Evolutionary conservation across 2,888 invertebrate species (phyloP).

Genomic region (Drosophila kokeensis): DNA sequence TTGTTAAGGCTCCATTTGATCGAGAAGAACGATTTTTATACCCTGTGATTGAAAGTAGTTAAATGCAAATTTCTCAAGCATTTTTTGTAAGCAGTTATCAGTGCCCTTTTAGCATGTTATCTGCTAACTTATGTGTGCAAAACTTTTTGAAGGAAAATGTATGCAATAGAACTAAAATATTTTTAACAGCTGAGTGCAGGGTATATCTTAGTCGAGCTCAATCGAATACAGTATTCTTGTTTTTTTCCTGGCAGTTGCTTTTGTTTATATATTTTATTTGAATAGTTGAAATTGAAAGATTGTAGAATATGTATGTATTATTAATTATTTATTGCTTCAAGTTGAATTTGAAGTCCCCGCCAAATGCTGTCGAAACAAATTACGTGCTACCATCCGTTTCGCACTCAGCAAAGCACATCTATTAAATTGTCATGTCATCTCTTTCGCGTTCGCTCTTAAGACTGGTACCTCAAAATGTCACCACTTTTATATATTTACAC

Average conservation of each 20-base stretch:
- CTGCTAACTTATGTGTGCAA: neutral
- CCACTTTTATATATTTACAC: constrained; percentile 14
- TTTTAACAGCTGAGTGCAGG: neutral
- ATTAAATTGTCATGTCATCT: neutral
- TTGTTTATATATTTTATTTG: neutral
- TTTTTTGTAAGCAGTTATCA: neutral
- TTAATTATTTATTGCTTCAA: neutral
- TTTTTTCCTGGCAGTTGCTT: neutral
- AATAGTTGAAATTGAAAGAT: neutral
- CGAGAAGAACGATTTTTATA: neutral
- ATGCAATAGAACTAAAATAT: neutral
- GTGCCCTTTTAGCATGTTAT: neutral
- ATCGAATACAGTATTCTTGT: neutral
- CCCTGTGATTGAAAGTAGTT: neutral
- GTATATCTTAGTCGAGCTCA: neutral
- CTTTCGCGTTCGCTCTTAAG: neutral
- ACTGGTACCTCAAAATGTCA: neutral
- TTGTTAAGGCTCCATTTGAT: neutral
- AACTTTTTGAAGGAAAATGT: neutral
- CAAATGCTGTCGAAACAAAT: neutral
- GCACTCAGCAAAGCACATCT: neutral
- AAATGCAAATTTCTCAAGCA: neutral
- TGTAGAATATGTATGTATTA: neutral
- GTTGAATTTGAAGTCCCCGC: neutral
- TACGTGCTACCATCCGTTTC: neutral